phyloP scores from a whole-genome alignment of 2,113 vertebrate species.

The Oreochromis tanganicae region DNA sequence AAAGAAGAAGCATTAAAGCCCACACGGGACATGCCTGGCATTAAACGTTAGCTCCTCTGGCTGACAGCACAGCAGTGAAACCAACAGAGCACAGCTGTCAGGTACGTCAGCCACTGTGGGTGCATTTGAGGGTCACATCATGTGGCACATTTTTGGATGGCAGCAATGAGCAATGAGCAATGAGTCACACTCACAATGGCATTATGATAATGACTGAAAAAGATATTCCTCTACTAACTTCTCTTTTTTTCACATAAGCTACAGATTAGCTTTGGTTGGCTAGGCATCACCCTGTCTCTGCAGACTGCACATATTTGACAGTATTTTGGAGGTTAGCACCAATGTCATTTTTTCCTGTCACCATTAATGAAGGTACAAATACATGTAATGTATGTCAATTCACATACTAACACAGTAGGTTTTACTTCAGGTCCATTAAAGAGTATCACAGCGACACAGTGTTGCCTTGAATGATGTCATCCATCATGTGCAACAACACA shows the following conservation, averaged over 20 bases:
- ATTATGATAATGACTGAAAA: constrained; percentile 18
- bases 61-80: neutral
- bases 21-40: neutral
- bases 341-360: neutral
- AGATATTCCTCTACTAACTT: neutral
- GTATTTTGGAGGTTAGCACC: neutral
- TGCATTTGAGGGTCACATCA: constrained; percentile 8
- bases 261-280: neutral
- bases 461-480: neutral
- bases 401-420: neutral
- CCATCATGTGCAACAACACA: neutral
- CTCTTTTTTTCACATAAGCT: neutral
- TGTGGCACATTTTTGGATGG: constrained; percentile 3
- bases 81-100: constrained; percentile 30
- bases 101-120: neutral
- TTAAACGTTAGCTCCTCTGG: neutral
- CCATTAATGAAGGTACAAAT: neutral
- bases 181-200: constrained; percentile 6
- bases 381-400: neutral
- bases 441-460: neutral
- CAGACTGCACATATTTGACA: neutral
- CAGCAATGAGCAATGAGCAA: constrained; percentile 5
- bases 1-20: neutral
- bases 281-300: neutral
- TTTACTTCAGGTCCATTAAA: neutral